Conservation (phyloP, 2,888 invertebrate species). For the Tachina fera region DNA sequence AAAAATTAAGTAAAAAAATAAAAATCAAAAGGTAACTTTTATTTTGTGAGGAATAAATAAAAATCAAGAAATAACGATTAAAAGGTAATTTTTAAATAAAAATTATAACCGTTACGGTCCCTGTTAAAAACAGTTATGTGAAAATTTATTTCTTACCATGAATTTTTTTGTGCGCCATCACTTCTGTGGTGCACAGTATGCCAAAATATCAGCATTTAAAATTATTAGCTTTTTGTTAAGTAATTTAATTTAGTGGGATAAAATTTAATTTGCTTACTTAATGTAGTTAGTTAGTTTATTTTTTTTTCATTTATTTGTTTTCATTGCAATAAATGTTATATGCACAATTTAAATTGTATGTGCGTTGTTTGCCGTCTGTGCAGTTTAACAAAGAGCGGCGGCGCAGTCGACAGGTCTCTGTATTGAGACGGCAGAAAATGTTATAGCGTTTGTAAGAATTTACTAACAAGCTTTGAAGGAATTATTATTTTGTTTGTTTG, state of each 20-base stretch:
- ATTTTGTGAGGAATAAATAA: too few relatives aligned
- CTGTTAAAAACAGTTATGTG: too few relatives aligned
- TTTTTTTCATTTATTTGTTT: neutral
- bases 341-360: neutral
- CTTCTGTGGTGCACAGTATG: neutral
- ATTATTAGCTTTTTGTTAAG: neutral
- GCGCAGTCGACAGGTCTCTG: neutral
- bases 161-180: neutral
- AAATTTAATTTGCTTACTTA: conserved; percentile 22
- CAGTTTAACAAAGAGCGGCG: neutral
- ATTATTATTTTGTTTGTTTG: neutral
- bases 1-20: too few relatives aligned
- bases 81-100: too few relatives aligned
- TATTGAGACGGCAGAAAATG: neutral
- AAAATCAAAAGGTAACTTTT: too few relatives aligned
- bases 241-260: conserved; percentile 10
- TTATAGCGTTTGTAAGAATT: neutral
- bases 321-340: conserved; percentile 1
- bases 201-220: neutral
- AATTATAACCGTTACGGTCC: too few relatives aligned
- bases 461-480: neutral
- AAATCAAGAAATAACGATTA: too few relatives aligned
- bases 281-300: neutral
- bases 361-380: neutral
- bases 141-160: neutral